Percentiles rank a stretch among this genome's conserved stretches.
phyloP scores from a whole-genome alignment of 2,888 invertebrate genomes.

The Lasiommata megera region DNA sequence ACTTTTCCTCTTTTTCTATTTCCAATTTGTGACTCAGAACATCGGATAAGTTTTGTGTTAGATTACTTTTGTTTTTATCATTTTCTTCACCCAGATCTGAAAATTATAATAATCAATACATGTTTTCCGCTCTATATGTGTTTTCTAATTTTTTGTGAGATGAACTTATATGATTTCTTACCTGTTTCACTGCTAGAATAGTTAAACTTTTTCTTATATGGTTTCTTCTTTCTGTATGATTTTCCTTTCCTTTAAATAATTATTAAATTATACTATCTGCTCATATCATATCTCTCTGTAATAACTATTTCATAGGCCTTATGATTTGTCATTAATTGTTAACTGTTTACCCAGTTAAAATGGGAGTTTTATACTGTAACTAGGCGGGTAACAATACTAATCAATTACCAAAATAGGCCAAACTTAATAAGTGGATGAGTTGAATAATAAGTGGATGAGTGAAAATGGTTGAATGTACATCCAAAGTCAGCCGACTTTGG shows the following conservation, averaged over 20 bases:
- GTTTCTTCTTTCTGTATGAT: slow-evolving; percentile 45
- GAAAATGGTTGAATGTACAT: too few species aligned
- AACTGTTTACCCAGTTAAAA: too few species aligned
- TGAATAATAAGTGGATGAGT: too few species aligned
- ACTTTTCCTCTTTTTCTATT: slow-evolving; percentile 50
- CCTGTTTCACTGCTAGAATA: slow-evolving; percentile 50
- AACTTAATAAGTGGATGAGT: too few species aligned
- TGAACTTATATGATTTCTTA: slow-evolving; percentile 29
- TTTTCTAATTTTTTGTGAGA: not conserved
- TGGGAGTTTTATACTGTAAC: too few species aligned
- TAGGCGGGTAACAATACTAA: too few species aligned
- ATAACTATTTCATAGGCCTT: too few species aligned
- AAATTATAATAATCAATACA: slow-evolving; percentile 29
- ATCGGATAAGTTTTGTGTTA: slow-evolving; percentile 48
- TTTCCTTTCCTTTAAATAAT: slow-evolving; percentile 45
- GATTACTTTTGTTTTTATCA: slow-evolving; percentile 22
- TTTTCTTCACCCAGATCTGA: slow-evolving; percentile 70
- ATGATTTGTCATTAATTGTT: too few species aligned
- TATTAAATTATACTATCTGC: not conserved
- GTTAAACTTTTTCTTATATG: slow-evolving; percentile 45
- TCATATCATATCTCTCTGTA: not conserved
- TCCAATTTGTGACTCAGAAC: slow-evolving; percentile 54
- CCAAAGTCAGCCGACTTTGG: too few species aligned
- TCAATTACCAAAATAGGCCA: too few species aligned
- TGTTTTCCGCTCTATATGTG: too few species aligned